phyloP scores from a whole-genome alignment of 1,140 invertebrate genomes.

The Triops longicaudatus region DNA sequence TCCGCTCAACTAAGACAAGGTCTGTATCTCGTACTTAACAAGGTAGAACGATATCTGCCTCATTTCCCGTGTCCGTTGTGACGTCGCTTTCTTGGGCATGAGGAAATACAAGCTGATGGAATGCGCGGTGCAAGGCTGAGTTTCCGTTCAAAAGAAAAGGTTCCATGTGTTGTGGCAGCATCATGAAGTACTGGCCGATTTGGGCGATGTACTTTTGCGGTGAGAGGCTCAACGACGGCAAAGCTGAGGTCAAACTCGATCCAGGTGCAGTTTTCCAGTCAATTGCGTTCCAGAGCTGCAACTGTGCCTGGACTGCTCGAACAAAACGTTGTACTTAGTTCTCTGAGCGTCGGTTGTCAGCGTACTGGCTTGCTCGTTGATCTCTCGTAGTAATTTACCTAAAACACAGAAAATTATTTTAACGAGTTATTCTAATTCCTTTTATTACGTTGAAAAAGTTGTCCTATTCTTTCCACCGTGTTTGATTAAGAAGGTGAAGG shows the following conservation, averaged over 20 bases:
- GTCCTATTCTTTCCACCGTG: too few species aligned
- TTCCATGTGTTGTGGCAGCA: slow-evolving; percentile 85
- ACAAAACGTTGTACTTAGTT: slow-evolving; percentile 47
- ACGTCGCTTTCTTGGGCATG: slow-evolving; percentile 42
- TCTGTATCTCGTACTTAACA: slow-evolving; percentile 60
- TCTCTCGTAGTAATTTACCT: too few species aligned
- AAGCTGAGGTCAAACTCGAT: slow-evolving; percentile 38
- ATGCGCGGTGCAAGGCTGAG: slow-evolving; percentile 56
- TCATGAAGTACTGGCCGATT: slow-evolving; percentile 80
- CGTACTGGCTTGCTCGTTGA: too few species aligned
- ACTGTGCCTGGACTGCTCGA: slow-evolving; percentile 51
- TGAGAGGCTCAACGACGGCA: slow-evolving; percentile 79
- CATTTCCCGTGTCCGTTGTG: slow-evolving; percentile 24
- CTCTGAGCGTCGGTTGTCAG: too few species aligned
- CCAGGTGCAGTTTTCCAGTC: slow-evolving; percentile 41
- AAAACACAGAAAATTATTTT: too few species aligned
- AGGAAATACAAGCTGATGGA: slow-evolving; percentile 52
- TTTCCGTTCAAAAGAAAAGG: slow-evolving; percentile 72
- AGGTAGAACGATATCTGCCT: slow-evolving; percentile 60
- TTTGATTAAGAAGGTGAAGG: too few species aligned
- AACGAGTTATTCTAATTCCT: too few species aligned
- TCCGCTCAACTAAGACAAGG: too few species aligned
- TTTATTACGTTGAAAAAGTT: too few species aligned
- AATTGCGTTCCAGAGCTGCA: slow-evolving; percentile 44
- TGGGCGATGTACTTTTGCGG: slow-evolving; percentile 92